phyloP scores from a whole-genome alignment of 2,113 vertebrate genomes.

The Tyrannus savana region DNA sequence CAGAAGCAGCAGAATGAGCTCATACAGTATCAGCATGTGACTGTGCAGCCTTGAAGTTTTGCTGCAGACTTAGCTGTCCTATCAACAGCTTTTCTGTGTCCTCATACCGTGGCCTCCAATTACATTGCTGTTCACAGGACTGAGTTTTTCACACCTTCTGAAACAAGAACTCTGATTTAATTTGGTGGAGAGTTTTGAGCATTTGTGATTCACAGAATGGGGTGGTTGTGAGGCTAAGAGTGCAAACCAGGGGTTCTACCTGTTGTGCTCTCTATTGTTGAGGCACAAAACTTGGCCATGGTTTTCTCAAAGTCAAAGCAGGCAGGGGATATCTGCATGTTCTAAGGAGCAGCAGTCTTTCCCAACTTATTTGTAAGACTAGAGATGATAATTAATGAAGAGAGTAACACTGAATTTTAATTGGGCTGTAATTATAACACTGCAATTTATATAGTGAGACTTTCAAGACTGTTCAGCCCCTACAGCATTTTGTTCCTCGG shows the following conservation, averaged over 20 bases:
- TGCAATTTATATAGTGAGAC: conserved; percentile 11
- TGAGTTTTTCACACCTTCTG: not conserved
- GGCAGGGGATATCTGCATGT: not conserved
- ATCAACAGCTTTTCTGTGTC: not conserved
- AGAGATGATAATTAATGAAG: conserved; percentile 53
- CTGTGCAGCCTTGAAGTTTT: not conserved
- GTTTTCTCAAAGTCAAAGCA: not conserved
- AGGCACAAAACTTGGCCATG: not conserved
- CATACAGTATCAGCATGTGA: not conserved
- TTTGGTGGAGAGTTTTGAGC: not conserved
- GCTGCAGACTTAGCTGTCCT: not conserved
- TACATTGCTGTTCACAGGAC: not conserved
- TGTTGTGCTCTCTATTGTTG: fast-evolving
- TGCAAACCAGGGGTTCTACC: not conserved
- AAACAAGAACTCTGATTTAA: not conserved
- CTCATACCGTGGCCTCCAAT: not conserved
- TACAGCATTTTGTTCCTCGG: conserved; percentile 8
- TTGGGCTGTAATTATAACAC: conserved; percentile 49
- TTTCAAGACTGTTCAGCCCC: conserved; percentile 22
- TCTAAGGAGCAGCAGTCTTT: not conserved
- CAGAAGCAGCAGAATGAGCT: not conserved
- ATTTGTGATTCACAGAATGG: not conserved
- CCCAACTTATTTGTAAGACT: conserved; percentile 22
- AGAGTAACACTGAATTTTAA: conserved; percentile 55
- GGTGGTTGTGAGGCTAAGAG: not conserved